Evolutionary conservation across 2,113 vertebrate species (phyloP).

Genomic region (Phalacrocorax carbo): DNA sequence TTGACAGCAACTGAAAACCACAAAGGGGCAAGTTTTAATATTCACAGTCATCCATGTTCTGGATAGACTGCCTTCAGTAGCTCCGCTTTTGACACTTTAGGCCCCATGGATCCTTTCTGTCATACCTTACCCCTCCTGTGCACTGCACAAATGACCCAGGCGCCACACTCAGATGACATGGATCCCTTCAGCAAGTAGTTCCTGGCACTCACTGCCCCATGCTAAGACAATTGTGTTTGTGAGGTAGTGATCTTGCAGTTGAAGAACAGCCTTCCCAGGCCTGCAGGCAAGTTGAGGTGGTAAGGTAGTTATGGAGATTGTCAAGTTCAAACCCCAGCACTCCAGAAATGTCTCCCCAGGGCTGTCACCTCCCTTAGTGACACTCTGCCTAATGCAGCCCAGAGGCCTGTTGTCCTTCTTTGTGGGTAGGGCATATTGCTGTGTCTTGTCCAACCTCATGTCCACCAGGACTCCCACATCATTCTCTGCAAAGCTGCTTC

Average conservation of each 20-base stretch:
- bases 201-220: neutral
- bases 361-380: neutral
- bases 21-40: neutral
- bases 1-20: neutral
- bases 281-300: neutral
- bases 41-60: neutral
- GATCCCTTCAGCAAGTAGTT: neutral
- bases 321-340: neutral
- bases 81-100: neutral
- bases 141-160: neutral
- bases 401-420: neutral
- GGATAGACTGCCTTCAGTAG: neutral
- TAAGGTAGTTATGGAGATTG: neutral
- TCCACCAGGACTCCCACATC: neutral
- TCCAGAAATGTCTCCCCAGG: neutral
- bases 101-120: neutral
- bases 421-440: neutral
- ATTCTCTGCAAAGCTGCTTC: neutral
- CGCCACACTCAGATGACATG: no score
- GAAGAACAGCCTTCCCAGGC: neutral
- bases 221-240: rapidly evolving
- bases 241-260: neutral
- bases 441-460: neutral
- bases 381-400: neutral
- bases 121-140: neutral